Evolutionary conservation across 2,888 invertebrate species (phyloP).

Genomic region (Dasypogon diadema): DNA sequence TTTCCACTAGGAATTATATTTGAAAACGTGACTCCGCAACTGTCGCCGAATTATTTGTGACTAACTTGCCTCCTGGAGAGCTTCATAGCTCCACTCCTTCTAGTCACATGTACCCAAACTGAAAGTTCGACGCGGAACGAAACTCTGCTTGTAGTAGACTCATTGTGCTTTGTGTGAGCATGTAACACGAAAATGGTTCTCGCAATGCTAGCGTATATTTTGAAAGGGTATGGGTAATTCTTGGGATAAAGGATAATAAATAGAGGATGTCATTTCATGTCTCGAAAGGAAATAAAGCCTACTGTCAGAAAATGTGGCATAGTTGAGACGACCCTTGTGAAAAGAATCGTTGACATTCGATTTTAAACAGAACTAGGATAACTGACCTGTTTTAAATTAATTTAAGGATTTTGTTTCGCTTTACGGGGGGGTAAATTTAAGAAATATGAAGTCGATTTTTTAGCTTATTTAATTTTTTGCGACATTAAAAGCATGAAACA

Average conservation of each 20-base stretch:
- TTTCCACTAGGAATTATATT: not conserved
- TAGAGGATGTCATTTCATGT: constrained; percentile 19
- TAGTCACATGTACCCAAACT: constrained; percentile 22
- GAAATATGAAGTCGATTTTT: constrained; percentile 6
- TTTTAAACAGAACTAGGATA: not conserved
- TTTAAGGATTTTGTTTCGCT: no score
- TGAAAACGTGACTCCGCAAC: constrained; percentile 17
- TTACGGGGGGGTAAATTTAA: no score
- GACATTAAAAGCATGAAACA: not conserved
- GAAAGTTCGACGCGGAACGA: constrained; percentile 9
- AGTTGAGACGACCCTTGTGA: constrained; percentile 18
- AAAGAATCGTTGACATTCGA: not conserved
- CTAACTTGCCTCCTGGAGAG: constrained; percentile 42
- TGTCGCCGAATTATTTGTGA: constrained; percentile 32
- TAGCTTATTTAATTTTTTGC: no score
- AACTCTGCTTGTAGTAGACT: constrained; percentile 19
- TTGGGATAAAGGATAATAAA: constrained; percentile 37
- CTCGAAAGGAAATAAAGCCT: constrained; percentile 23
- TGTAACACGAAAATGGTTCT: constrained; percentile 33
- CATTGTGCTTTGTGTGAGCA: constrained; percentile 38
- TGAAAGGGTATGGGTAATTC: constrained; percentile 10
- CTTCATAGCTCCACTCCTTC: constrained; percentile 9
- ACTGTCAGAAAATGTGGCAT: not conserved
- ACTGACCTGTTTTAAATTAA: not conserved
- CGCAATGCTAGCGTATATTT: constrained; percentile 19